Conservation (phyloP, 1,140 invertebrate species). For the Drosophila serrata region DNA sequence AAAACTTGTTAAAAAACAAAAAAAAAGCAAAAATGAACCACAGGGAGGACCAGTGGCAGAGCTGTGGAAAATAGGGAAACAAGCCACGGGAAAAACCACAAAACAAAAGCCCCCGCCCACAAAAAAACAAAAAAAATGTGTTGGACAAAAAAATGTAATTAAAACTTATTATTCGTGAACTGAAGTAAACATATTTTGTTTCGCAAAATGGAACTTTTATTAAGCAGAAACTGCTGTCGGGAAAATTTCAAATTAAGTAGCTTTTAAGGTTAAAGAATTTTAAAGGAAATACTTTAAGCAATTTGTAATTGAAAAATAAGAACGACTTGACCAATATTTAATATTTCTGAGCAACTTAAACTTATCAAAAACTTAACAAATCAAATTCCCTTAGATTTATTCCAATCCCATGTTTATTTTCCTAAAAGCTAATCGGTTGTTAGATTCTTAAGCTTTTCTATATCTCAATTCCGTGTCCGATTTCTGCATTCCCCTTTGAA, state of each 20-base stretch:
- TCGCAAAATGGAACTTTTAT: not conserved
- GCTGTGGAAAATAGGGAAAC: constrained; percentile 20
- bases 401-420: not conserved
- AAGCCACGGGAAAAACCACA: constrained; percentile 9
- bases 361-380: not conserved
- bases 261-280: not conserved
- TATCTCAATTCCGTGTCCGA: not conserved
- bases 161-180: constrained; percentile 40
- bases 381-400: not conserved
- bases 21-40: no score
- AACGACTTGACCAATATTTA: no score
- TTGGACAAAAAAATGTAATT: constrained; percentile 24
- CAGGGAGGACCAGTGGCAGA: not conserved
- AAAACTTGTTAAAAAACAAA: constrained; percentile 46
- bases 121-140: no score
- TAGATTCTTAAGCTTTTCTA: constrained; percentile 4
- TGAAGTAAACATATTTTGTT: constrained; percentile 12
- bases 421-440: not conserved
- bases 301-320: no score
- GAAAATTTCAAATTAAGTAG: not conserved
- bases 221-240: not conserved
- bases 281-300: no score
- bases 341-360: not conserved
- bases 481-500: not conserved
- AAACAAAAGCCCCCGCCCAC: constrained; percentile 21